A percentile compares a stretch with the other conserved stretches of the same genome.
These are phyloP conservation scores for Lagopus muta DNA, from an alignment of 2,113 vertebrate genomes.

Conservation along the genomic window DNA sequence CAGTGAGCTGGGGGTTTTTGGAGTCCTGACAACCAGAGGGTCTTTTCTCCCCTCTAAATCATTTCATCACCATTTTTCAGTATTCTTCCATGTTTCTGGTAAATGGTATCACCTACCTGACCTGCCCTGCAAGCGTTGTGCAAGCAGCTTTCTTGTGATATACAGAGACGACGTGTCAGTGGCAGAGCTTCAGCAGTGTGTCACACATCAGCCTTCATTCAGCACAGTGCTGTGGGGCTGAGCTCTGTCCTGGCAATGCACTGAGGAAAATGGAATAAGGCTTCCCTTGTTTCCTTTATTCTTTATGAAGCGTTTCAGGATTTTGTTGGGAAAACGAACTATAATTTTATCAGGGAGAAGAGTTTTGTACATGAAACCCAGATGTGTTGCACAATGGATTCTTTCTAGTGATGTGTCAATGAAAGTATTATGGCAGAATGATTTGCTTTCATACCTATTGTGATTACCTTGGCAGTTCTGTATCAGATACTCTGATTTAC, in stretches of 20 bases:
- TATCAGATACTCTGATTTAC: background rate
- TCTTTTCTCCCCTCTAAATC: background rate
- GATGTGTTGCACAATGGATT: constrained; percentile 16
- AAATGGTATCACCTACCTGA: constrained; percentile 3
- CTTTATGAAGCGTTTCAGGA: constrained; percentile 53
- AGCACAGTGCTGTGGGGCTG: background rate
- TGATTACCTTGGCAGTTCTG: constrained; percentile 13
- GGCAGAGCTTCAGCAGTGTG: constrained; percentile 26
- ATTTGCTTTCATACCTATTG: constrained; percentile 25
- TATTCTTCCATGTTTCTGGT: background rate
- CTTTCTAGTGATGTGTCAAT: constrained; percentile 44
- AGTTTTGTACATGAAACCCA: constrained; percentile 6
- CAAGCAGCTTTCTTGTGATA: constrained; percentile 7
- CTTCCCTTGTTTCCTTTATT: constrained; percentile 53
- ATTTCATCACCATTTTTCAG: background rate
- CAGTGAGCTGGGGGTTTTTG: background rate
- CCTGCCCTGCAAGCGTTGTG: background rate
- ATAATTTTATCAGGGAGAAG: constrained; percentile 51
- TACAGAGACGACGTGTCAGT: background rate
- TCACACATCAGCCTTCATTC: constrained; percentile 36
- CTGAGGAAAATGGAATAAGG: constrained; percentile 42
- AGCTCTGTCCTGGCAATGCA: constrained; percentile 36
- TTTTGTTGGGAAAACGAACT: constrained; percentile 58
- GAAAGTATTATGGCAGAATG: constrained; percentile 26
- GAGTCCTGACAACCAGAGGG: background rate